Evolutionary conservation across 2,888 invertebrate species (phyloP), one percentile per base, ranked within the genome.

Genomic region (Amaurobius ferox): DNA sequence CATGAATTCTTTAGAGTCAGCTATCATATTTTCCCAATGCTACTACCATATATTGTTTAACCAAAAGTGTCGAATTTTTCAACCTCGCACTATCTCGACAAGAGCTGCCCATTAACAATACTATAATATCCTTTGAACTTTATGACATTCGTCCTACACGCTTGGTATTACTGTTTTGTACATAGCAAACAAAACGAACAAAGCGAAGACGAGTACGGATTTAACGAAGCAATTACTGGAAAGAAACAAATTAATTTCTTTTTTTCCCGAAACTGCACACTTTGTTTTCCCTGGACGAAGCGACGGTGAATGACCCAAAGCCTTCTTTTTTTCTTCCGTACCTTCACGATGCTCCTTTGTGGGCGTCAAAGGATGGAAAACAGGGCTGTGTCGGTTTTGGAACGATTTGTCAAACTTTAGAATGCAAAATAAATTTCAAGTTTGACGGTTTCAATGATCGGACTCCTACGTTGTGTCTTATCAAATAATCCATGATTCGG

Each of bases 271-370:
- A 55, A 55, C 55, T 23, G 23, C 1, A 55, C 55, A 55, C 5
- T 55, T 55, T 55, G 55, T 55, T 55, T 55, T 55, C 23, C 23
- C 23, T 55, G 23, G 1, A 23, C 23, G 23, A 55, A 55, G 16
- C 1, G 55, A 55, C 55, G 55, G 55, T 55, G 55, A 55, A 55
- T 55, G 55, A 55, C 55, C 55, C 11, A 55, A 55, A 55, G 2
- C 19, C 16, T 55, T 55, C n/a, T n/a, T 44, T 6, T 44, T 16
- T 55, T 23, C 55, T 3, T 7, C 7, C 55, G 5, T 1, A 6
- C 3, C 16, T 3, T 6, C 11, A 2, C 11, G 55, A 19, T 55
- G 55, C 19, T 55, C 23, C 23, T 55, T 55, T 55, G 55, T 55
- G 55, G 55, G 55, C 55, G 55, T 55, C 23, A 55, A 55, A 55